Base-by-base conservation (phyloP, 2,113 vertebrate species). In the Indri indri region DNA sequence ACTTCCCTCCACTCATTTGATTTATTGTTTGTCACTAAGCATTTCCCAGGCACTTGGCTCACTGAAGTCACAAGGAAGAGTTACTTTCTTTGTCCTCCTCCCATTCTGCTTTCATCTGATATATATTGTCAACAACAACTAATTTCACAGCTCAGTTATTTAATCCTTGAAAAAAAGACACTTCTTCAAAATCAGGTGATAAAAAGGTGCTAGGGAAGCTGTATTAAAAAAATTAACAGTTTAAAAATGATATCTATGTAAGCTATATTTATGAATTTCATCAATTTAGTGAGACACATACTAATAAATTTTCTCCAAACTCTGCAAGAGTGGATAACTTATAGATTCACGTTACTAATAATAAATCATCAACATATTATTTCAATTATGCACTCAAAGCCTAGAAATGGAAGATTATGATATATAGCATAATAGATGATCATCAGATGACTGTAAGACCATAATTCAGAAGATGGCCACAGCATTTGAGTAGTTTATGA, bases 141-240 rank as follows among this genome's bases (percentile, higher is more conserved):
- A 98, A 97, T 97, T 98, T 91, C 90, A 97, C 89, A 98, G 68
- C 81, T 98, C 95, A 97, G 65, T 97, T 98, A 94, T 34, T 94
- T 94, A 96, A 87, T 96, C 90, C 85, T 93, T 94, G 34, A 85
- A 90, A 91, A 97, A 93, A 94, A 97, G 73, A 97, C 8, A 91
- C 93, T 97, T 97, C 90, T 95, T 86, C 20, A 65, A 95, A 98
- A 96, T 54, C 17, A 77, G 7, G 79, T 92, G n/a, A 96, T 94
- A 93, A 85, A 57, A 93, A 42, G 18, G 37, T 96, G 40, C 88
- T 94, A 23, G 2, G 30, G 1, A 84, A 70, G 1, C 12, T 95
- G 84, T 50, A 1, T 2, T 88, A 65, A 96, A 89, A 20, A 91
- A 76, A 92, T 70, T 6, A 14, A 90, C 6, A 96, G 20, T 81